A percentile compares a stretch with the other conserved stretches of the same genome.
Evolutionary conservation across 2,797 vertebrate species (phyloP).

Genomic region (Nothura maculosa): DNA sequence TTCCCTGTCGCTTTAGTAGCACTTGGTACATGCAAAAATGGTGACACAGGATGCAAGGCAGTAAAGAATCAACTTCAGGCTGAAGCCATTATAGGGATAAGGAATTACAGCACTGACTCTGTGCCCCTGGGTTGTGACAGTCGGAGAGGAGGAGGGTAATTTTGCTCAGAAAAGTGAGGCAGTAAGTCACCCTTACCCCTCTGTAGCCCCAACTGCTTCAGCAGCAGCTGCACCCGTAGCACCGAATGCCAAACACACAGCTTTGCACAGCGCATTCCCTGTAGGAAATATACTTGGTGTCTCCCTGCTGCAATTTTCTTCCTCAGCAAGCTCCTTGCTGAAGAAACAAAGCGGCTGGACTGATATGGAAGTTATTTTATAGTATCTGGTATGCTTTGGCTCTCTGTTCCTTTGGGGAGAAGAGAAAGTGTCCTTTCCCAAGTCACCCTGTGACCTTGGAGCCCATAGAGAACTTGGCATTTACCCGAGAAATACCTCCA

Average conservation of each 20-base stretch:
- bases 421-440: neutral
- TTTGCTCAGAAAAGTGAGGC: neutral
- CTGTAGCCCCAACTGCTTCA: neutral
- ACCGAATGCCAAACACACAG: accelerated
- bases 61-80: neutral
- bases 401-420: slow-evolving; percentile 37
- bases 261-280: neutral
- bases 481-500: slow-evolving; percentile 46
- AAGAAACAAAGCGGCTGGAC: slow-evolving; percentile 15
- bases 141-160: neutral
- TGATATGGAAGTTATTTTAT: slow-evolving; percentile 22
- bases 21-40: accelerated
- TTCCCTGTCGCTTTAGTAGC: neutral
- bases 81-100: neutral
- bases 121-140: neutral
- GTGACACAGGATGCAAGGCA: neutral
- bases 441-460: slow-evolving; percentile 25
- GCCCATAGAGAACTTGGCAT: neutral
- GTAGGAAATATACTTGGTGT: neutral
- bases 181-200: neutral
- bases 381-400: slow-evolving; percentile 34
- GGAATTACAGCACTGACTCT: neutral
- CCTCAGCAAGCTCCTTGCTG: neutral
- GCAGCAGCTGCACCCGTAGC: neutral
- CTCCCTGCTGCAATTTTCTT: neutral